These are phyloP conservation scores for Amphipyra berbera DNA, from an alignment of 2,888 invertebrate species.

Conservation along the genomic window DNA sequence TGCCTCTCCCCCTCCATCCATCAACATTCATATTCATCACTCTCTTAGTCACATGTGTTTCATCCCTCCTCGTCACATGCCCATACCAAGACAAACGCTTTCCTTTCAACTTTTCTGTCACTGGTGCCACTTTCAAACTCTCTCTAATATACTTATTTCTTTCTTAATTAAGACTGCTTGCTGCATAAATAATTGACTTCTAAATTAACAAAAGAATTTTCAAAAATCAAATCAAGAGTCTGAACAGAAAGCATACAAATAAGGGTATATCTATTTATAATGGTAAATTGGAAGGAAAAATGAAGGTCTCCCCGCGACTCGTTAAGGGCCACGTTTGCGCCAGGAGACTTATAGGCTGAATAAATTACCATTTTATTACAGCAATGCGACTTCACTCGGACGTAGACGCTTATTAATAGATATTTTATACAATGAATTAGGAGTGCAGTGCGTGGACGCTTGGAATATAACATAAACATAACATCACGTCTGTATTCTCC, in stretches of 20 bases:
- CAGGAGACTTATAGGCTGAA: constrained; percentile 73
- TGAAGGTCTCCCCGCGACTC: constrained; percentile 72
- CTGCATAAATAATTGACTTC: too few relatives aligned
- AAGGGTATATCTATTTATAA: constrained; percentile 67
- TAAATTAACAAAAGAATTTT: constrained; percentile 33
- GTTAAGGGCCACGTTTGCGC: constrained; percentile 72
- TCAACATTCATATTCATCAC: too few relatives aligned
- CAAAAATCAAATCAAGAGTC: constrained; percentile 35
- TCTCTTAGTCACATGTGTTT: too few relatives aligned
- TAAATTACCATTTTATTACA: constrained; percentile 76
- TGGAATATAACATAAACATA: too few relatives aligned
- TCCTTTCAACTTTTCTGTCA: too few relatives aligned
- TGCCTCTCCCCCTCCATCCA: too few relatives aligned
- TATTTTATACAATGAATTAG: constrained; percentile 74
- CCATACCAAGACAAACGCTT: too few relatives aligned
- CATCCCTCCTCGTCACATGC: too few relatives aligned
- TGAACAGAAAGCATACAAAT: constrained; percentile 59
- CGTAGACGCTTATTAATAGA: constrained; percentile 73
- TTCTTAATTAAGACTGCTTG: too few relatives aligned
- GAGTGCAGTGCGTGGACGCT: constrained; percentile 21
- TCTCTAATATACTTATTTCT: background rate
- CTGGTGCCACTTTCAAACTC: too few relatives aligned
- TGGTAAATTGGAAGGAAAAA: constrained; percentile 78
- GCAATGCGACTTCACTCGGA: constrained; percentile 59
- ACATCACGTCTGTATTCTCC: too few relatives aligned